Evolutionary conservation across 2,113 vertebrate species (phyloP), one percentile per base, ranked within the genome.

Genomic region (Epinephelus cyanopodus): DNA sequence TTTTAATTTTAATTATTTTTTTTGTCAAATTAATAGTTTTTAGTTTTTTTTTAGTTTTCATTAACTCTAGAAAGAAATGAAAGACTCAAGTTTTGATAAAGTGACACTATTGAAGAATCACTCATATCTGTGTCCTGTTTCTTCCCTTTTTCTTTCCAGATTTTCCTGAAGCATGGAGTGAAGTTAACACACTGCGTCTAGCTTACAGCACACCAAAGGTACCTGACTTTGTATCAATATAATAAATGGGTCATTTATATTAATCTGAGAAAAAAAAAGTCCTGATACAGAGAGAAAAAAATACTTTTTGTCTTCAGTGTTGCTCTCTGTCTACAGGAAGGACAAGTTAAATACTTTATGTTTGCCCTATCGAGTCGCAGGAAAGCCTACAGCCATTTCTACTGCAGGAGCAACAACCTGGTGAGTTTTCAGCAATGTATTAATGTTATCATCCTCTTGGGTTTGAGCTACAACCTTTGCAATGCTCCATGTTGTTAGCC

Each of bases 331-430:
- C 82, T 42, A 66, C 91, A 96, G 98, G 96, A 97, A 90, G 97
- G 96, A 64, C 94, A 95, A 86, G 94, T 95, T 66, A 97, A 96
- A 79, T 97, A 97, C 88, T 99, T 98, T 68, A 62, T 92, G 47
- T 99, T 99, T 94, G 96, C 97, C 52, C 96, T 99, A 84, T 95
- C 94, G 73, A 97, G 95, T 90, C 96, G 98, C 73, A 97, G 97
- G 90, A 97, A 96, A 93, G 95, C 92, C 60, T 97, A 96, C 92
- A 98, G 95, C 87, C 97, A 99, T 64, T 94, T 97, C 88, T 96
- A 98, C 87, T 99, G 98, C 93, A 95, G 96, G 86, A 99, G 93
- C 94, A 98, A 81, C 91, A 97, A 96, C 93, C 86, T 97, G 97
- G 98, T 99, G 93, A 97, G 97, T 92, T 81, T 50, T 9, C 72